Conservation (phyloP, 2,888 invertebrate genomes). For the Petrophora chlorosata region DNA sequence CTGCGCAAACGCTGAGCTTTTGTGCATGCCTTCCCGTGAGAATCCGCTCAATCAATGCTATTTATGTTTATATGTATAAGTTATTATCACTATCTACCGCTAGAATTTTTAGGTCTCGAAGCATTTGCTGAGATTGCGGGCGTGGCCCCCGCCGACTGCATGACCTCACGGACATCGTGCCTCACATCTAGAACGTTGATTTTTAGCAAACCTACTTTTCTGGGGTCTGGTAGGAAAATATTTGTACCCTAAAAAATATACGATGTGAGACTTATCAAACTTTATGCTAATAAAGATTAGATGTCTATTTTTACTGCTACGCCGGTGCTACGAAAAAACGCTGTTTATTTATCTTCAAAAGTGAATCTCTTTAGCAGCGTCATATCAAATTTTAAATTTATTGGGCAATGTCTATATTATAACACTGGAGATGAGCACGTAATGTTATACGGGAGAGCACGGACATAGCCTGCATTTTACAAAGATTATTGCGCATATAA, state of each 20-base stretch:
- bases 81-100: constrained; percentile 46
- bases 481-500: constrained; percentile 31
- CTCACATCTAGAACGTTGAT: constrained; percentile 54
- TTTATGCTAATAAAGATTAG: background rate
- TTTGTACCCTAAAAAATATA: constrained; percentile 33
- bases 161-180: constrained; percentile 59
- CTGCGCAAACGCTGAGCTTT: constrained; percentile 45
- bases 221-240: constrained; percentile 38
- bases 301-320: constrained; percentile 16
- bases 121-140: constrained; percentile 49
- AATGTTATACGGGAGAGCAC: constrained; percentile 12
- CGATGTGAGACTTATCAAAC: constrained; percentile 23
- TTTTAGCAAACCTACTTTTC: constrained; percentile 48
- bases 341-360: background rate
- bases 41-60: constrained; percentile 56
- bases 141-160: constrained; percentile 55
- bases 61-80: constrained; percentile 40
- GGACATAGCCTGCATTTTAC: constrained; percentile 18
- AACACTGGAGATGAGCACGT: constrained; percentile 1
- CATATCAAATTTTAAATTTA: constrained; percentile 12
- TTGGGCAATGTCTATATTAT: constrained; percentile 1
- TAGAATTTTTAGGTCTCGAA: constrained; percentile 48
- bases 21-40: constrained; percentile 56
- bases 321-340: constrained; percentile 25
- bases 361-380: background rate